Evolutionary conservation across 2,888 invertebrate genomes (phyloP).

Genomic region (Drosophila falleni): DNA sequence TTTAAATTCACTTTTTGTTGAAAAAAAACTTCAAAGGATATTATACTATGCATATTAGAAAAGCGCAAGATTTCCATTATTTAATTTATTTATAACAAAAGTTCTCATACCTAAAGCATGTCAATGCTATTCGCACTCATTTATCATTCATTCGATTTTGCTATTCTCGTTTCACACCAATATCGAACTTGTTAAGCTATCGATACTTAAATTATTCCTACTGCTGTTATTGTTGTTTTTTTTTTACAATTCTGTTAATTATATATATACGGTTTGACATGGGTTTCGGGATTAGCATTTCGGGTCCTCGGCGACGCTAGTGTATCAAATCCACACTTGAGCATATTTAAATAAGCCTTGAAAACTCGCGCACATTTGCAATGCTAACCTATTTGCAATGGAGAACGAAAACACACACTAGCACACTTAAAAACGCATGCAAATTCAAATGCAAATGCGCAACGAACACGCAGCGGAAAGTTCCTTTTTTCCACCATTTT

Average conservation of each 20-base stretch:
- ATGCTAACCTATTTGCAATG: constrained; percentile 54
- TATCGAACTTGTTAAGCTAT: not conserved
- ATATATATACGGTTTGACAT: constrained; percentile 24
- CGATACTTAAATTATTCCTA: not conserved
- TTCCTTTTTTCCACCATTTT: constrained; percentile 1
- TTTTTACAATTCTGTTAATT: constrained; percentile 19
- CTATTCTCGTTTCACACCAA: not conserved
- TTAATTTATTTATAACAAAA: not conserved
- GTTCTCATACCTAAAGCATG: not conserved
- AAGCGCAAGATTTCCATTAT: no score
- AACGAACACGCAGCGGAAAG: constrained; percentile 44
- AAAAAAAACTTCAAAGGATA: no score
- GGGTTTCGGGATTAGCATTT: constrained; percentile 23
- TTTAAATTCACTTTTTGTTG: no score
- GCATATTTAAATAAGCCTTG: constrained; percentile 66
- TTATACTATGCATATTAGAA: no score
- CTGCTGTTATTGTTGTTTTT: not conserved
- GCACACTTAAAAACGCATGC: constrained; percentile 19
- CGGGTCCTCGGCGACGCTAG: not conserved
- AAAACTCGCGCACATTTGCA: constrained; percentile 65
- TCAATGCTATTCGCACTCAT: no score
- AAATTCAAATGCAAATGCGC: constrained; percentile 67
- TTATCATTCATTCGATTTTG: not conserved
- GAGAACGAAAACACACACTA: constrained; percentile 11
- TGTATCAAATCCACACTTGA: constrained; percentile 59